These are phyloP conservation scores for Dryocosmus kuriphilus DNA, from an alignment of 2,888 invertebrate species.

Conservation along the genomic window DNA sequence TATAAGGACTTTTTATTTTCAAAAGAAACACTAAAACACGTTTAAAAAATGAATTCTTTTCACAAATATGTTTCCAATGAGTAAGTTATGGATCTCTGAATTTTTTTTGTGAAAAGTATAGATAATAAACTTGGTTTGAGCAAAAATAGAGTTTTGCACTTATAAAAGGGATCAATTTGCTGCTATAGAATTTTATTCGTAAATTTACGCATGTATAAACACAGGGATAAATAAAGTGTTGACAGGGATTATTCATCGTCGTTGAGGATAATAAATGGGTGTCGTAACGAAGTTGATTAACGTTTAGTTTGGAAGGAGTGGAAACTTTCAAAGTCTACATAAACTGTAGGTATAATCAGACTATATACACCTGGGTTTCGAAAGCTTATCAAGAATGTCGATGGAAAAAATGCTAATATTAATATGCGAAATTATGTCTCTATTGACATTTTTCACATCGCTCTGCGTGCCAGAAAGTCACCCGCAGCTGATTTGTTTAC, in stretches of 20 bases:
- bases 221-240: conserved; percentile 24
- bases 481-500: conserved; percentile 25
- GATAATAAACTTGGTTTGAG: not conserved
- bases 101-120: too few species aligned
- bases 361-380: not conserved
- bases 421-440: conserved; percentile 2
- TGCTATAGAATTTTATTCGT: not conserved
- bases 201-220: conserved; percentile 1
- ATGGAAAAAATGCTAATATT: not conserved
- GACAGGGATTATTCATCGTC: conserved; percentile 33
- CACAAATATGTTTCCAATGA: not conserved
- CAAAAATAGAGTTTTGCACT: not conserved
- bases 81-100: not conserved
- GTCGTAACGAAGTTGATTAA: conserved; percentile 28
- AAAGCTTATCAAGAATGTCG: not conserved
- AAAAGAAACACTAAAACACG: not conserved
- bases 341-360: not conserved
- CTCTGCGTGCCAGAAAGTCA: not conserved
- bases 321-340: not conserved
- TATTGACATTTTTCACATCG: not conserved
- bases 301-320: not conserved
- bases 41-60: not conserved
- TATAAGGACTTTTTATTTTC: not conserved
- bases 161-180: not conserved
- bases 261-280: conserved; percentile 20